phyloP scores from a whole-genome alignment of 2,888 invertebrate genomes.

The Tigriopus californicus region DNA sequence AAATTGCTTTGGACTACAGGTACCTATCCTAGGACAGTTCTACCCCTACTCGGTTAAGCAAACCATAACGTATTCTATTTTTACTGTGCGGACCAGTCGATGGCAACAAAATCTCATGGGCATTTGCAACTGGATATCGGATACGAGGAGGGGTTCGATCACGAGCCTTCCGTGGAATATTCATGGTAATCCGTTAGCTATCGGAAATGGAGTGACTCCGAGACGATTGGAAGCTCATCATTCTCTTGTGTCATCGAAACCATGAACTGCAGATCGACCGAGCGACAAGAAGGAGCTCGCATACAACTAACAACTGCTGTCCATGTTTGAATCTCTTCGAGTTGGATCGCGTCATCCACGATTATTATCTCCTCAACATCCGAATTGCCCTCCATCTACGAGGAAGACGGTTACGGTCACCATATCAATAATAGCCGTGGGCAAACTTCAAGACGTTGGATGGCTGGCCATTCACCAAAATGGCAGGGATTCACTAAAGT shows the following conservation, averaged over 20 bases:
- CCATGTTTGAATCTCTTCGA: slow-evolving; percentile 88
- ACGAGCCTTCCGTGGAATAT: slow-evolving; percentile 24
- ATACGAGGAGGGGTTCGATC: slow-evolving; percentile 30
- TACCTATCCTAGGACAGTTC: no score
- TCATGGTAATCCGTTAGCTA: slow-evolving; percentile 67
- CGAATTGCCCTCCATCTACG: slow-evolving; percentile 43
- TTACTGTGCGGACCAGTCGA: no score
- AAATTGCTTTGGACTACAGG: slow-evolving; percentile 49
- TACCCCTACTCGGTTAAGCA: no score
- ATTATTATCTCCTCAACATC: slow-evolving; percentile 83
- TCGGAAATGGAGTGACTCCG: slow-evolving; percentile 56
- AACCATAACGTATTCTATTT: no score
- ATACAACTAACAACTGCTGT: slow-evolving; percentile 71
- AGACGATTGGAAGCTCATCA: slow-evolving; percentile 68
- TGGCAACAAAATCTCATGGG: slow-evolving; percentile 96
- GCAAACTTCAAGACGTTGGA: slow-evolving; percentile 59
- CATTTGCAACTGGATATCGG: slow-evolving; percentile 69
- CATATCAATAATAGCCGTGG: slow-evolving; percentile 55
- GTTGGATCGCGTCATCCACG: slow-evolving; percentile 75
- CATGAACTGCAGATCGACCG: slow-evolving; percentile 57
- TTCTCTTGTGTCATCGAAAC: slow-evolving; percentile 51
- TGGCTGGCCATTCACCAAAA: slow-evolving; percentile 86
- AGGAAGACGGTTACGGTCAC: slow-evolving; percentile 34
- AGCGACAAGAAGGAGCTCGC: slow-evolving; percentile 35
- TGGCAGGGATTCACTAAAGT: slow-evolving; percentile 95